These are phyloP conservation scores for Allygus modestus DNA, from an alignment of 2,888 invertebrate genomes.

Conservation along the genomic window DNA sequence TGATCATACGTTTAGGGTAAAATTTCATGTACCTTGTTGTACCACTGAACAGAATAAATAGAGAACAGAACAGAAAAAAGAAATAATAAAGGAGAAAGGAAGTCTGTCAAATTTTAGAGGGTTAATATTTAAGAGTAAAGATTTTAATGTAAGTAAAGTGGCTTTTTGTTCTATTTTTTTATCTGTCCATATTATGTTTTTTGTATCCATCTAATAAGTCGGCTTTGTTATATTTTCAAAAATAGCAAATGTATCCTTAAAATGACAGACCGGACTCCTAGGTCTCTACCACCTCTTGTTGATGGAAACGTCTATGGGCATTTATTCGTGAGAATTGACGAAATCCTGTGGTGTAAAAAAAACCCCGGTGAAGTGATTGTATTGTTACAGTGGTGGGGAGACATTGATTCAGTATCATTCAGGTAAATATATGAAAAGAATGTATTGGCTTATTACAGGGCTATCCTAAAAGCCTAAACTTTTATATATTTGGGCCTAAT, in stretches of 20 bases:
- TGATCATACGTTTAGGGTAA: no score
- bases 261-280: conserved; percentile 34
- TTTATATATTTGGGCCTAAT: no score
- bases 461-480: no score
- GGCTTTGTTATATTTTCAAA: neutral
- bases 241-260: neutral
- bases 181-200: no score
- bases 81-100: no score
- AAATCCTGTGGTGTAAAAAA: conserved; percentile 73
- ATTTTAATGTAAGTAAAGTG: neutral
- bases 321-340: conserved; percentile 72
- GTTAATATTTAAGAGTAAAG: neutral
- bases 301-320: conserved; percentile 74
- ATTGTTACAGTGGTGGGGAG: conserved; percentile 74
- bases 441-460: neutral
- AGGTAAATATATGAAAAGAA: conserved; percentile 70
- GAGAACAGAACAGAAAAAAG: no score
- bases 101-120: no score
- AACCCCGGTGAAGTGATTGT: conserved; percentile 72
- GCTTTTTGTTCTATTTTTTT: no score
- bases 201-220: neutral
- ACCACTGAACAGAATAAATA: no score
- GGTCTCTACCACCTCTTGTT: conserved; percentile 73
- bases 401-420: conserved; percentile 72
- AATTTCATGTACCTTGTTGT: no score